Evolutionary conservation across 2,888 invertebrate genomes (phyloP).

Genomic region (Augochlorella aurata): DNA sequence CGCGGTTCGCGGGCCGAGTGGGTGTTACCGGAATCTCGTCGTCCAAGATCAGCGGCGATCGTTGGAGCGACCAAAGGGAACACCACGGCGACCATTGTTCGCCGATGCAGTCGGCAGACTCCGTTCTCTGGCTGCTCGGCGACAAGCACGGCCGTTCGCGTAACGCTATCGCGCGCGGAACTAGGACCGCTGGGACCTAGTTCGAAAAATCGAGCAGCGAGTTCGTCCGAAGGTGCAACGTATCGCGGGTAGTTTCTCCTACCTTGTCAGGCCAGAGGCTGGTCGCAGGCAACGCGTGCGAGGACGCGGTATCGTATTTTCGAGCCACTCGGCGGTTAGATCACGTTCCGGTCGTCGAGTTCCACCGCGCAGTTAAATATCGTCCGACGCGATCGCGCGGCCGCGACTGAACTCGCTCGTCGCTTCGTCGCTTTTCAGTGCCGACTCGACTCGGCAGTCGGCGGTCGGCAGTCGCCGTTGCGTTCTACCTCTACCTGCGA

Average conservation of each 20-base stretch:
- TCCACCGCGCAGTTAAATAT: constrained; percentile 70
- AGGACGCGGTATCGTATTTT: constrained; percentile 15
- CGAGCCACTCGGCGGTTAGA: constrained; percentile 32
- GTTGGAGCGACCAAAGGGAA: background rate
- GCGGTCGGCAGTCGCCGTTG: too few relatives aligned
- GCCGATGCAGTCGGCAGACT: background rate
- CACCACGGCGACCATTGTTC: background rate
- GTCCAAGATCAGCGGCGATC: constrained; percentile 5
- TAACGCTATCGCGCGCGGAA: too few relatives aligned
- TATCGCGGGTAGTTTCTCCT: constrained; percentile 51
- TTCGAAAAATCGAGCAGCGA: too few relatives aligned
- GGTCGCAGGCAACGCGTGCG: constrained; percentile 30
- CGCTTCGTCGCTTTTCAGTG: constrained; percentile 44
- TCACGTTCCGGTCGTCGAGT: constrained; percentile 53
- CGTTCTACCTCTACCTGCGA: constrained; percentile 62
- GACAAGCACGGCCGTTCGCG: too few relatives aligned
- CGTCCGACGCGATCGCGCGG: constrained; percentile 74
- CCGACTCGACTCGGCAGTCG: constrained; percentile 38
- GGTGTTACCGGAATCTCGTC: constrained; percentile 26
- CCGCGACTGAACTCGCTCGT: constrained; percentile 73
- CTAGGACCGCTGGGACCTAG: too few relatives aligned
- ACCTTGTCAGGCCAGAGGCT: constrained; percentile 46
- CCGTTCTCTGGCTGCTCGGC: too few relatives aligned
- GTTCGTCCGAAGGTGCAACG: background rate
- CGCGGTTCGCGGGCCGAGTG: background rate